Evolutionary conservation across 2,113 vertebrate species (phyloP), one percentile per base, ranked within the genome.

Genomic region (Grus americana): DNA sequence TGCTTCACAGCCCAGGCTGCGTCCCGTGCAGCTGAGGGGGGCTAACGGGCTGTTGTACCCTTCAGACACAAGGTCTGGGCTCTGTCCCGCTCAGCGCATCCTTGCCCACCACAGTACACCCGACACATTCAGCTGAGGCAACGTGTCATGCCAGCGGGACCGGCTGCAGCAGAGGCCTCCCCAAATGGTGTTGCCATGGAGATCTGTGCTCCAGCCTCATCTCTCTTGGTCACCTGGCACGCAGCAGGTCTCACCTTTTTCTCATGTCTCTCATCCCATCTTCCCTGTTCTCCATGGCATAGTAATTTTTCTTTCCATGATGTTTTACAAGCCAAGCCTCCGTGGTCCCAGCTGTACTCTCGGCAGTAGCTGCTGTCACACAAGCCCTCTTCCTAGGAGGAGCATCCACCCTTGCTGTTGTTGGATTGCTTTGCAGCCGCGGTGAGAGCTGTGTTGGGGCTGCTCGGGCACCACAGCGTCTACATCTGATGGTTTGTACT

Each of bases 1-100:
- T 14, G 12, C 30, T 58, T 81, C 42, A 49, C 3, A 11, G 58
- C 12, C 40, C 32, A 82, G 38, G 47, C 58, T 73, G 23, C 36
- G 20, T 26, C 24, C 24, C 0, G 0, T 17, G 12, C 8, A 2
- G 3, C 9, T 2, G 0, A 3, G 7, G 3, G 62, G 67, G n/a
- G 27, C 40, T 74, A 13, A 38, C 0, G 2, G 47, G 17, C 14
- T 79, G 22, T 44, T 27, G 3, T 2, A 36, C 4, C 23, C 55
- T 75, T 52, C 71, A 86, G 21, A 66, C 1, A 29, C 13, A 38
- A 70, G 17, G n/a, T 40, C 30, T 32, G 46, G 21, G 24, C n/a
- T 83, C 27, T 58, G 49, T 32, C 29, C 22, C 27, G 22, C 42
- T 80, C 50, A 62, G 34, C 32, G 49, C 0, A 0, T 22, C 40